A percentile compares a stretch with the other conserved stretches of the same genome.
Conservation (phyloP, 2,888 invertebrate species). For the Cactoblastis cactorum region DNA sequence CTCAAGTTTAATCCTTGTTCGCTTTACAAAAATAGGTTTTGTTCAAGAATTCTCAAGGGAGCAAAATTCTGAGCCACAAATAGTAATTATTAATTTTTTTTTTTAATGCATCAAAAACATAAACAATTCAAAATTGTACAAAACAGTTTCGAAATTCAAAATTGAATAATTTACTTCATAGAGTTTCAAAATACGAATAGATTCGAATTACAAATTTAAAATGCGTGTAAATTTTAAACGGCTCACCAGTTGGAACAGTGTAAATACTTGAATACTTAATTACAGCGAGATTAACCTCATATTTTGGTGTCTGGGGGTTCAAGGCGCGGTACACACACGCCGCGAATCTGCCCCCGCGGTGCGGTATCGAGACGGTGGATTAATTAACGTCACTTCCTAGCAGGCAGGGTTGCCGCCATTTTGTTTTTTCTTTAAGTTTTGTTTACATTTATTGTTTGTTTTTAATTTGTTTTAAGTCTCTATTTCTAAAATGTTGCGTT, state of each 20-base stretch:
- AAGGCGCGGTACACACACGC: background rate
- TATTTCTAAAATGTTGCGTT: too few species aligned
- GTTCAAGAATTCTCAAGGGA: too few species aligned
- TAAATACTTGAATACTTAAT: background rate
- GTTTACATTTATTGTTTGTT: too few species aligned
- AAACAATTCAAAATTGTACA: too few species aligned
- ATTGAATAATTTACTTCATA: too few species aligned
- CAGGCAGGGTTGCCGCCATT: background rate
- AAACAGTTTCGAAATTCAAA: too few species aligned
- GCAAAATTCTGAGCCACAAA: too few species aligned
- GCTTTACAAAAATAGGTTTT: too few species aligned
- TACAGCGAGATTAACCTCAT: background rate
- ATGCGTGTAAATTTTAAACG: background rate
- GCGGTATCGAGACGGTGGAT: constrained; percentile 2
- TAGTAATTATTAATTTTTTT: too few species aligned
- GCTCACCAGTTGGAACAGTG: background rate
- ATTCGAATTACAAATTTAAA: background rate
- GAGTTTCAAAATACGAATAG: background rate
- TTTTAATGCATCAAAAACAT: too few species aligned
- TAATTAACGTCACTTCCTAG: constrained; percentile 10
- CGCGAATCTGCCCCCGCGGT: constrained; percentile 1
- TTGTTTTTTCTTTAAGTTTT: background rate
- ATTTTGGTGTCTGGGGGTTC: constrained; percentile 3
- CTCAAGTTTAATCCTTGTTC: too few species aligned
- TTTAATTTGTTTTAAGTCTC: too few species aligned